Conservation (phyloP, 2,113 vertebrate genomes). For the Brachirus orientalis region DNA sequence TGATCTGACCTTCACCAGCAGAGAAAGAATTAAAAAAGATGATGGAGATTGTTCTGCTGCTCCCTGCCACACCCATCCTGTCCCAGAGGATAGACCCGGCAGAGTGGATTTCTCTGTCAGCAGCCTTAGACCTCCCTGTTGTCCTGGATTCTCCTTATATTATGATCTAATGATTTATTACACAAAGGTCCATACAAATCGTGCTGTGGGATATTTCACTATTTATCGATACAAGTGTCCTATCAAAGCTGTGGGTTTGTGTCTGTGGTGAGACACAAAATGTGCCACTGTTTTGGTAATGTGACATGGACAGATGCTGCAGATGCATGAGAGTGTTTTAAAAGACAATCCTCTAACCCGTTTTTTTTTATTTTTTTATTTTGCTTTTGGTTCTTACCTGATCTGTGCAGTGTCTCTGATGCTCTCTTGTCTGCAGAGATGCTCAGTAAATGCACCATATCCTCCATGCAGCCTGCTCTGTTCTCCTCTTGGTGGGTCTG, state of each 20-base stretch:
- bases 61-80: slow-evolving; percentile 63
- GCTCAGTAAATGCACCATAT: slow-evolving; percentile 17
- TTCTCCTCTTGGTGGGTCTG: slow-evolving; percentile 47
- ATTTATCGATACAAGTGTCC: slow-evolving; percentile 15
- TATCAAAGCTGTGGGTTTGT: slow-evolving; percentile 16
- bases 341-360: not conserved
- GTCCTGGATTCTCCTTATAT: slow-evolving; percentile 10
- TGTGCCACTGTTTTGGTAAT: slow-evolving; percentile 41
- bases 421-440: slow-evolving; percentile 13
- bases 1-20: slow-evolving; percentile 21
- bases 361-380: not conserved
- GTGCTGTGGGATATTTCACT: slow-evolving; percentile 10
- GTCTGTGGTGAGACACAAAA: slow-evolving; percentile 27
- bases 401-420: not conserved
- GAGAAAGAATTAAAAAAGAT: slow-evolving; percentile 7
- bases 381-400: slow-evolving; percentile 51
- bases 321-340: slow-evolving; percentile 22
- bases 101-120: slow-evolving; percentile 4
- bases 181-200: not conserved
- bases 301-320: slow-evolving; percentile 29
- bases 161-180: slow-evolving; percentile 19
- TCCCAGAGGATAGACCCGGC: slow-evolving; percentile 18
- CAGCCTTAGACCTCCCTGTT: too few relatives aligned
- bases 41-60: slow-evolving; percentile 36
- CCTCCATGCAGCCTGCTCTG: slow-evolving; percentile 28